These are phyloP conservation scores for Zenarchopterus dispar DNA, from an alignment of 2,797 vertebrate genomes.

Conservation along the genomic window DNA sequence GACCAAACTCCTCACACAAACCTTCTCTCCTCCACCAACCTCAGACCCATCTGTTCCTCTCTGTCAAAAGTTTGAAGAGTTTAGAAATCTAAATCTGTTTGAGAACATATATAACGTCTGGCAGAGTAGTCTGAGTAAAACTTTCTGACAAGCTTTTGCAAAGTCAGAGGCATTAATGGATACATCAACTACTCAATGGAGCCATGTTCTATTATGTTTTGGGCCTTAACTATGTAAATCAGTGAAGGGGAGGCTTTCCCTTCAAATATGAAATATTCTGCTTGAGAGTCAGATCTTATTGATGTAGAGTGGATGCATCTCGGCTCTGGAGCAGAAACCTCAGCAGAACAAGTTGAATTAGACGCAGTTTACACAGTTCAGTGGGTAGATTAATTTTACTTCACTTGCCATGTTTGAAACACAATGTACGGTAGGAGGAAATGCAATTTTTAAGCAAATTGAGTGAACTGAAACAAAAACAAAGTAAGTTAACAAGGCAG, in stretches of 20 bases:
- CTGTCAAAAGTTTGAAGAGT: constrained; percentile 41
- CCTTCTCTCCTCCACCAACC: constrained; percentile 34
- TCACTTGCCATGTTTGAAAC: background rate
- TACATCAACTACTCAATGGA: background rate
- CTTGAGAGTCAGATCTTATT: constrained; percentile 18
- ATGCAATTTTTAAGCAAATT: background rate
- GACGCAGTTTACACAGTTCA: constrained; percentile 14
- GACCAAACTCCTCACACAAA: constrained; percentile 32
- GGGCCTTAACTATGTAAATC: background rate
- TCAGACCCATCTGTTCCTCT: constrained; percentile 20
- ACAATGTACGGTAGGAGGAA: background rate
- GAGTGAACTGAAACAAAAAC: background rate
- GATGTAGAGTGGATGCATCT: constrained; percentile 1
- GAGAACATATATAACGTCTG: constrained; percentile 13
- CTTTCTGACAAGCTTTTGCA: constrained; percentile 16
- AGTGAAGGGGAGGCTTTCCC: background rate
- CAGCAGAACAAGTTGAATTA: constrained; percentile 23
- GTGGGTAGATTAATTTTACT: background rate
- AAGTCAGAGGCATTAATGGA: constrained; percentile 17
- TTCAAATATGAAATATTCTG: constrained; percentile 1
- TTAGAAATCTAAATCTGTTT: constrained; percentile 24
- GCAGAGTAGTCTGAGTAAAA: constrained; percentile 13
- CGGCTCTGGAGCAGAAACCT: constrained; percentile 27
- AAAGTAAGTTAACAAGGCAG: too few relatives aligned
- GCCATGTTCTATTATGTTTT: constrained; percentile 4